Conservation (phyloP, 2,113 vertebrate species). For the Girardinichthys multiradiatus region DNA sequence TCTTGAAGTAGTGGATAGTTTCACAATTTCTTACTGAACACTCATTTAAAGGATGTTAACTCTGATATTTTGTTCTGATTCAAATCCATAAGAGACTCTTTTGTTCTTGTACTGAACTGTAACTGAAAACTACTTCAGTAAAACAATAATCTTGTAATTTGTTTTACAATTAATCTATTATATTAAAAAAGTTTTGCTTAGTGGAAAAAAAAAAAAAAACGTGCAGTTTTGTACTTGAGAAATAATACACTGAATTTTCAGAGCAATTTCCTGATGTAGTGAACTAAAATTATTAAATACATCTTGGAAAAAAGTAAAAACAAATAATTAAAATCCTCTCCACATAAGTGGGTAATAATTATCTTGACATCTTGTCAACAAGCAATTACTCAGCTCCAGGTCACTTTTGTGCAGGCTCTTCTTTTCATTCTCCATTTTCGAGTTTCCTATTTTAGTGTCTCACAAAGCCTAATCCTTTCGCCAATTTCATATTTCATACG, state of each 20-base stretch:
- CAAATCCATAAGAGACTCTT: too few relatives aligned
- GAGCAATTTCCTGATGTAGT: not conserved
- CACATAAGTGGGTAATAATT: conserved; percentile 2
- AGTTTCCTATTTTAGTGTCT: conserved; percentile 3
- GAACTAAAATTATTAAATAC: not conserved
- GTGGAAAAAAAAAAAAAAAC: not conserved
- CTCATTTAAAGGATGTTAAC: not conserved
- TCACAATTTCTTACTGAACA: not conserved
- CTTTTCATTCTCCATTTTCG: not conserved
- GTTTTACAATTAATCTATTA: not conserved
- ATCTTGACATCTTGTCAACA: not conserved
- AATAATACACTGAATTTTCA: too few relatives aligned
- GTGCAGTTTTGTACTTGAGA: not conserved
- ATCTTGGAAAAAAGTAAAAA: not conserved
- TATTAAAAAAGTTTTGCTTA: not conserved
- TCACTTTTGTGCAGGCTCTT: conserved; percentile 1
- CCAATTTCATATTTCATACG: conserved; percentile 35
- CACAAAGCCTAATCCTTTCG: conserved; percentile 49
- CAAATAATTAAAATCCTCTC: not conserved
- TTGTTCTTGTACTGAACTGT: too few relatives aligned
- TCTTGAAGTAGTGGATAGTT: not conserved
- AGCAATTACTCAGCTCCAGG: not conserved
- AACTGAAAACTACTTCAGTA: too few relatives aligned
- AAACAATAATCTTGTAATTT: too few relatives aligned
- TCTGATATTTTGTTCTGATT: not conserved